Percentiles rank a stretch among this genome's conserved stretches.
Evolutionary conservation across 2,888 invertebrate genomes (phyloP).

Genomic region (Dendrolimus houi): DNA sequence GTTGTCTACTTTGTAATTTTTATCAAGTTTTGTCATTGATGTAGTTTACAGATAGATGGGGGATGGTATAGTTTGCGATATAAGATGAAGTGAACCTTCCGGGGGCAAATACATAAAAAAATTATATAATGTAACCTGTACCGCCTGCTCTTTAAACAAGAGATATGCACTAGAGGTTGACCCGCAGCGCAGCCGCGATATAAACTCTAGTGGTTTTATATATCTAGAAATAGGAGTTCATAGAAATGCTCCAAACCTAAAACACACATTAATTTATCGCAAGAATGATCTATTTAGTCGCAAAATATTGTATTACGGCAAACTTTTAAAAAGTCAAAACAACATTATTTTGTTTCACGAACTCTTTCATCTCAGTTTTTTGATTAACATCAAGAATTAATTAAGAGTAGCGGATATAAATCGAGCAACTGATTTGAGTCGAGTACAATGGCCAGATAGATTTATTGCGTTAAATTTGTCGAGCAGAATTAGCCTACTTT

Average conservation of each 20-base stretch:
- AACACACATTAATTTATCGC: background rate
- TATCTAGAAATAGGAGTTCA: background rate
- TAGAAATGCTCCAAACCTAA: background rate
- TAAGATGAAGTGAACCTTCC: too few relatives aligned
- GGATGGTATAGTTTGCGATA: too few relatives aligned
- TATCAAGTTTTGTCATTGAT: too few relatives aligned
- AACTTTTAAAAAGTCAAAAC: conserved; percentile 8
- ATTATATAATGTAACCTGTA: too few relatives aligned
- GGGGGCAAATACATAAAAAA: too few relatives aligned
- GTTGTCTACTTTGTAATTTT: too few relatives aligned
- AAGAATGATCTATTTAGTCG: conserved; percentile 21
- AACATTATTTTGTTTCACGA: conserved; percentile 17
- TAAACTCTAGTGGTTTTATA: too few relatives aligned
- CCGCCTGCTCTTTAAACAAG: too few relatives aligned
- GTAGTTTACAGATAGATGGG: too few relatives aligned
- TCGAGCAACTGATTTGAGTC: background rate
- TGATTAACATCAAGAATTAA: background rate
- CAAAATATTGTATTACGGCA: conserved; percentile 16
- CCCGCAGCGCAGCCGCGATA: too few relatives aligned
- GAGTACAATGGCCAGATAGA: background rate
- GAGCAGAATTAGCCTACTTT: background rate
- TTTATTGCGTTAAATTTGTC: background rate
- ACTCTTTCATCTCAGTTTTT: conserved; percentile 23
- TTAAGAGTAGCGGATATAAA: background rate
- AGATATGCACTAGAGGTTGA: too few relatives aligned